Evolutionary conservation across 2,888 invertebrate species (phyloP).

Genomic region (Cheilosia urbana): DNA sequence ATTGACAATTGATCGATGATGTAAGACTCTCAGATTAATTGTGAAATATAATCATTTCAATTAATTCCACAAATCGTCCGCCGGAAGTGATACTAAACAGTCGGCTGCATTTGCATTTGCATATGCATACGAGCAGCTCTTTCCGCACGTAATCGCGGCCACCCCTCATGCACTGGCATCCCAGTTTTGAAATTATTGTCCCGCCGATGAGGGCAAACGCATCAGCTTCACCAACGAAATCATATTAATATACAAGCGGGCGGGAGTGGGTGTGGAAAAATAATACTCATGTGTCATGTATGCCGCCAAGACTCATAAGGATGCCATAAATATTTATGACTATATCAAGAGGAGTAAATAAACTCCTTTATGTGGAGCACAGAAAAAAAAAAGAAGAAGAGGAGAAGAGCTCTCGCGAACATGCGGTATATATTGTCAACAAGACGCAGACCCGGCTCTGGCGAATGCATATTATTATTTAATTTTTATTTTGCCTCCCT

Average conservation of each 20-base stretch:
- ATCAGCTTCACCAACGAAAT: slow-evolving; percentile 8
- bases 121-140: too few relatives aligned
- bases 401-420: not conserved
- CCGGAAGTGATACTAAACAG: slow-evolving; percentile 40
- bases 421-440: slow-evolving; percentile 39
- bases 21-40: slow-evolving; percentile 31
- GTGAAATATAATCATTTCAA: slow-evolving; percentile 49
- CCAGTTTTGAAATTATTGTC: not conserved
- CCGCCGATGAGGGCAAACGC: slow-evolving; percentile 8
- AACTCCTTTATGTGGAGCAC: slow-evolving; percentile 36
- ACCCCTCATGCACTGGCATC: not conserved
- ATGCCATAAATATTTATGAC: slow-evolving; percentile 84
- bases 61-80: slow-evolving; percentile 42
- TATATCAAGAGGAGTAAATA: slow-evolving; percentile 83
- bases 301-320: slow-evolving; percentile 73
- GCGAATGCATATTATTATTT: slow-evolving; percentile 62
- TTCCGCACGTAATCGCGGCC: not conserved
- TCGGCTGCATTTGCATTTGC: not conserved
- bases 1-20: slow-evolving; percentile 47
- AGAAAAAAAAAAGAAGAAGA: too few relatives aligned
- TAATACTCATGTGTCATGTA: slow-evolving; percentile 48
- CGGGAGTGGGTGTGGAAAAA: slow-evolving; percentile 5
- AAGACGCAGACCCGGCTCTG: slow-evolving; percentile 15
- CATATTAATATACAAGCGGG: slow-evolving; percentile 23
- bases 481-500: slow-evolving; percentile 51